Conservation (phyloP, 2,888 invertebrate genomes). For the Pheosia tremula region DNA sequence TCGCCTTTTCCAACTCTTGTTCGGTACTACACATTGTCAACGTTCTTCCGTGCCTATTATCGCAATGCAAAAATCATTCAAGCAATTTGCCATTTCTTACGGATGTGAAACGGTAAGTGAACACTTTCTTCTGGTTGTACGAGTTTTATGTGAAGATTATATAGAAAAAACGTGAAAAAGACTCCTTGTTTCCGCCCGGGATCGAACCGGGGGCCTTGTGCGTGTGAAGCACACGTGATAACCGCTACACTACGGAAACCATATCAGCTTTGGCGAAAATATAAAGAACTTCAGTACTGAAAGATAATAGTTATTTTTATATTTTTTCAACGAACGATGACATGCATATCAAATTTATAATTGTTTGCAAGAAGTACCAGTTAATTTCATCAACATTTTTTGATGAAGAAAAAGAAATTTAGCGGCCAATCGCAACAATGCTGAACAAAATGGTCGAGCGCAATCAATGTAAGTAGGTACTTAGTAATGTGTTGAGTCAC, state of each 20-base stretch:
- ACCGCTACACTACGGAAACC: slow-evolving; percentile 90
- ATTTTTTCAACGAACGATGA: too few species aligned
- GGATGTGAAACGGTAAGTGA: slow-evolving; percentile 28
- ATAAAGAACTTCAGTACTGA: background rate
- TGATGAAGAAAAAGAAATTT: slow-evolving; percentile 38
- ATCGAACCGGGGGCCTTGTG: slow-evolving; percentile 89
- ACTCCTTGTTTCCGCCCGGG: slow-evolving; percentile 86
- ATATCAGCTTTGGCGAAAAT: background rate
- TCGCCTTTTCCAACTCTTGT: slow-evolving; percentile 63
- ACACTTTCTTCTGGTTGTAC: slow-evolving; percentile 13
- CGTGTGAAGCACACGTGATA: slow-evolving; percentile 92
- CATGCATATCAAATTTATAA: too few species aligned
- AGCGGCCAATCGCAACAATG: slow-evolving; percentile 52
- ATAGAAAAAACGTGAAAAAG: slow-evolving; percentile 20
- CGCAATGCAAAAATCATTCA: slow-evolving; percentile 53
- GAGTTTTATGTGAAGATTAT: slow-evolving; percentile 2
- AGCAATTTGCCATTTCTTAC: slow-evolving; percentile 36
- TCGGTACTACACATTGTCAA: slow-evolving; percentile 65
- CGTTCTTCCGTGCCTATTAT: slow-evolving; percentile 70
- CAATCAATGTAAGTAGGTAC: slow-evolving; percentile 32
- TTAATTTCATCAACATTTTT: background rate
- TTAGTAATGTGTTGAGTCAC: slow-evolving; percentile 48
- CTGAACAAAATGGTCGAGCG: slow-evolving; percentile 53
- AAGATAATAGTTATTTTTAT: too few species aligned
- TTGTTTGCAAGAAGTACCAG: background rate